Conservation (phyloP, 2,113 vertebrate species). For the Spermophilus dauricus region DNA sequence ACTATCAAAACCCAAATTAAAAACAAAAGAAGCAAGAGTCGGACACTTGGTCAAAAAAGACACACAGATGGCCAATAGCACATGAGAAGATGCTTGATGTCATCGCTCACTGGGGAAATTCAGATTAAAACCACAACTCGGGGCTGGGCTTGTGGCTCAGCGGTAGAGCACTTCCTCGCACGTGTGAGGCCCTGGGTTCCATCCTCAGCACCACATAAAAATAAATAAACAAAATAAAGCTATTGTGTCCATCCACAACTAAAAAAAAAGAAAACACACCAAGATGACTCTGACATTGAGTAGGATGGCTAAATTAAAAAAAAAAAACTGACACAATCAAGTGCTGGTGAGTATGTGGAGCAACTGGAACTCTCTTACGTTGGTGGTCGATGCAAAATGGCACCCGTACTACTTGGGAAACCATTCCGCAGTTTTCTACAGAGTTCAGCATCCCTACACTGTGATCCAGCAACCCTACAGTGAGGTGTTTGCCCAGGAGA, state of each 20-base stretch:
- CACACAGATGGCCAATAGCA: not conserved
- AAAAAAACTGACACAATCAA: not conserved
- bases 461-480: not conserved
- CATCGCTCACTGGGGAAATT: not conserved
- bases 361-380: not conserved
- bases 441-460: not conserved
- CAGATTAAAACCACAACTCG: not conserved
- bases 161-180: too few species aligned
- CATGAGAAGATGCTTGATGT: not conserved
- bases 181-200: too few species aligned
- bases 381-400: not conserved
- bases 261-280: not conserved
- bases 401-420: accelerated
- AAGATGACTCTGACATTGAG: not conserved
- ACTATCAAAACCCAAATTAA: not conserved
- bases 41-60: not conserved
- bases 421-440: not conserved
- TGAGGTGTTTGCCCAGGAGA: not conserved
- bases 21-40: constrained; percentile 1
- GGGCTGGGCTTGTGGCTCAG: too few species aligned
- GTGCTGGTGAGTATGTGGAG: not conserved
- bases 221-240: too few species aligned
- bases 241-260: too few species aligned
- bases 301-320: not conserved
- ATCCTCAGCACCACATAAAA: too few species aligned